Percentiles rank a stretch among this genome's conserved stretches.
These are phyloP conservation scores for Ammodytes marinus DNA, from an alignment of 2,113 vertebrate species.

Conservation along the genomic window DNA sequence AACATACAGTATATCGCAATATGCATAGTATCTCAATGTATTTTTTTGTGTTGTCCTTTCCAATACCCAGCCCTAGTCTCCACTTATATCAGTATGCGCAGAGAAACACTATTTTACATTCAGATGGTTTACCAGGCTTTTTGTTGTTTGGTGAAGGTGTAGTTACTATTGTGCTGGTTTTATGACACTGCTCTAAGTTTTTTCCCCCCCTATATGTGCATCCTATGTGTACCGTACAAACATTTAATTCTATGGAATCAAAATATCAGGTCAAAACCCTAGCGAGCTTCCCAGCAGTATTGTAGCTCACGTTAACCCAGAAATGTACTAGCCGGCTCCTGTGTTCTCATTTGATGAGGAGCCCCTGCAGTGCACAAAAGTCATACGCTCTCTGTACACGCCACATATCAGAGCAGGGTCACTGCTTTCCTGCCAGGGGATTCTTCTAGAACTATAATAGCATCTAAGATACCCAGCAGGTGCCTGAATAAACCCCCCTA, in stretches of 20 bases:
- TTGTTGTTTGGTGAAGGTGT: not conserved
- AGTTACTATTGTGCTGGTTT: not conserved
- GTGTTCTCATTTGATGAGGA: conserved; percentile 52
- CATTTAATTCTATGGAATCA: not conserved
- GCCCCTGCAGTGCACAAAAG: conserved; percentile 32
- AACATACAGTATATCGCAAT: too few relatives aligned
- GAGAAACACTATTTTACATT: conserved; percentile 4
- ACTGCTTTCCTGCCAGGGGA: conserved; percentile 58
- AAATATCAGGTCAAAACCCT: conserved; percentile 36
- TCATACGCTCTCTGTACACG: conserved; percentile 24
- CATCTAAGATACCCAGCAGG: conserved; percentile 77
- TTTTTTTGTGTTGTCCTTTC: too few relatives aligned
- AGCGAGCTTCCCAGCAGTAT: conserved; percentile 31
- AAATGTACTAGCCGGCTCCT: not conserved
- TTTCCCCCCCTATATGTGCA: not conserved
- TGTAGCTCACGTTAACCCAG: conserved; percentile 17
- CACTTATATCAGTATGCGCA: not conserved
- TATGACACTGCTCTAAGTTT: not conserved
- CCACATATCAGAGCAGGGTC: conserved; percentile 69
- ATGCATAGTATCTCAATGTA: too few relatives aligned
- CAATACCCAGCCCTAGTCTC: not conserved
- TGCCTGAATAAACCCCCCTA: conserved; percentile 83
- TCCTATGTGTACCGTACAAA: not conserved
- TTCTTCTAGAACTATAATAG: conserved; percentile 80
- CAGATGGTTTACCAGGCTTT: not conserved